phyloP scores from a whole-genome alignment of 2,797 vertebrate species.

The Cryptoprocta ferox region DNA sequence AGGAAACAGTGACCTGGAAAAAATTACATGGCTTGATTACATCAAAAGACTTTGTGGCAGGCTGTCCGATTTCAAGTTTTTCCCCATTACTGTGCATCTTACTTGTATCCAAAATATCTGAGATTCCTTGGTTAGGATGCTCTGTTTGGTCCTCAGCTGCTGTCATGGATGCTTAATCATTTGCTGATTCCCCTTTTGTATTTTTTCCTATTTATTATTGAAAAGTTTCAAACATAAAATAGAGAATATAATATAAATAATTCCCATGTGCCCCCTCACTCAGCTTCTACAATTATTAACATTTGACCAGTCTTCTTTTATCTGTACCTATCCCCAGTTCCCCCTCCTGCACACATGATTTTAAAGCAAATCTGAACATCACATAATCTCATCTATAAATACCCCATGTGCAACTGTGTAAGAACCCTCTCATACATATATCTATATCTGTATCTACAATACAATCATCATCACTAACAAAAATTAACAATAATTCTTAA shows the following conservation, averaged over 20 bases:
- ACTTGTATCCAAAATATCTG: too few species aligned
- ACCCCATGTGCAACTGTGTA: neutral
- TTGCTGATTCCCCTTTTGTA: neutral
- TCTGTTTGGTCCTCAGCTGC: neutral
- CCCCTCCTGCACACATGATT: neutral
- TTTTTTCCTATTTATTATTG: neutral
- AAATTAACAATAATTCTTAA: neutral
- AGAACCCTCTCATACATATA: too few species aligned
- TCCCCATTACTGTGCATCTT: accelerated
- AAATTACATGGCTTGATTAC: neutral
- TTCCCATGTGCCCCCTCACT: neutral
- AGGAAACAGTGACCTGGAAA: neutral
- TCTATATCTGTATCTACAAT: accelerated
- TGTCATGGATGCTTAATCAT: neutral
- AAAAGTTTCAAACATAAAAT: neutral
- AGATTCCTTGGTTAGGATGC: neutral
- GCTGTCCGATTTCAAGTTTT: neutral
- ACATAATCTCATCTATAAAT: neutral
- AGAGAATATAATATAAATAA: slow-evolving; percentile 17
- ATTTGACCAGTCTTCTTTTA: neutral
- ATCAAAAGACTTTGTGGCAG: neutral
- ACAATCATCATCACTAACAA: neutral
- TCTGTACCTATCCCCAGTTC: neutral
- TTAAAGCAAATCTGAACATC: neutral
- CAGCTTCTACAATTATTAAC: neutral